Evolutionary conservation across 2,797 vertebrate species (phyloP).

Genomic region (Cryptoblepharus egeriae): DNA sequence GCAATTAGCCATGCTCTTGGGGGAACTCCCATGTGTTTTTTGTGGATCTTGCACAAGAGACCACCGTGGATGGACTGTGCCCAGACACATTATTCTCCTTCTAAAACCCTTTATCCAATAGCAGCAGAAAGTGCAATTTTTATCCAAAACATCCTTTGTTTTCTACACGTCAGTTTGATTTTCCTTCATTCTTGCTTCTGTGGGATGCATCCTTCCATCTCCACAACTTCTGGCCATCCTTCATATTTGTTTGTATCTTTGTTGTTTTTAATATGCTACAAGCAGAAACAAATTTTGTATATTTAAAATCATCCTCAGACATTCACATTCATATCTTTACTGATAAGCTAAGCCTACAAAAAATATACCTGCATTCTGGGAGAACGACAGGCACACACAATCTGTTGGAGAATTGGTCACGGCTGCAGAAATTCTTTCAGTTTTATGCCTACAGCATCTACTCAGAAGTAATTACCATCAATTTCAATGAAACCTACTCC

Average conservation of each 20-base stretch:
- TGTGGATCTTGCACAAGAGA: constrained; percentile 3
- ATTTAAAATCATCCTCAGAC: neutral
- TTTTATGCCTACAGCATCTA: too few species aligned
- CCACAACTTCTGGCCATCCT: constrained; percentile 98
- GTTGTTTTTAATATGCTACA: constrained; percentile 94
- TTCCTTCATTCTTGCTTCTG: constrained; percentile 81
- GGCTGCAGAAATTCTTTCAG: too few species aligned
- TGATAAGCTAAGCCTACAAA: neutral
- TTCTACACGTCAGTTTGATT: constrained; percentile 36
- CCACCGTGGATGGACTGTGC: neutral
- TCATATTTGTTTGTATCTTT: constrained; percentile 97
- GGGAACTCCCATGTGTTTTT: constrained; percentile 4
- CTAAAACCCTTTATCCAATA: constrained; percentile 56
- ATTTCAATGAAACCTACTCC: too few species aligned
- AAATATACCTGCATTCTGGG: neutral
- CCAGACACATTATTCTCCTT: constrained; percentile 61
- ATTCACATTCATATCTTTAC: constrained; percentile 14
- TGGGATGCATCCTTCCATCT: constrained; percentile 98
- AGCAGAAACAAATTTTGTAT: constrained; percentile 48
- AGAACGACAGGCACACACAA: too few species aligned
- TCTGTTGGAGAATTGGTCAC: too few species aligned
- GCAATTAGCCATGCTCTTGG: neutral
- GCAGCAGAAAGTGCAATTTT: constrained; percentile 70
- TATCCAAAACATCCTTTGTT: constrained; percentile 9
- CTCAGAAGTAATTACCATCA: too few species aligned